Evolutionary conservation across 2,888 invertebrate species (phyloP), one percentile per base, ranked within the genome.

Genomic region (Dicyrtomina minuta): DNA sequence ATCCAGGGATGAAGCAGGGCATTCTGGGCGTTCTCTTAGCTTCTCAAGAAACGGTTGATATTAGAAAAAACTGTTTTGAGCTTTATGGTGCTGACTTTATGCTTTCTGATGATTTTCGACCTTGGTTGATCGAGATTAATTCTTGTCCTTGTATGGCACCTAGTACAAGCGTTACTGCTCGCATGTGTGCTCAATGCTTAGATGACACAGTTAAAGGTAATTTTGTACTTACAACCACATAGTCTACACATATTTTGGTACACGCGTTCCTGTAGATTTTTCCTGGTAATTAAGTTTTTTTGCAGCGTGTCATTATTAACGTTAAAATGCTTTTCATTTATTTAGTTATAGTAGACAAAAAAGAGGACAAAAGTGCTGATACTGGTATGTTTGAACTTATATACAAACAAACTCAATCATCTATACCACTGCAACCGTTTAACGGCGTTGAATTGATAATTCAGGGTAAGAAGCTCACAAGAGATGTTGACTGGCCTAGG

Each of bases 41-140:
- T 62, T 89, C 91, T 61, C 89, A 93, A 81, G 83, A 84, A 71
- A 79, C 81, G 22, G 80, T 83, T 0, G 83, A 84, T 44, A 82
- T 86, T 22, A 84, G 88, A 72, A 87, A 87, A 79, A 90, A 91
- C 79, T 88, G 90, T 68, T 96, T 94, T 82, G 95, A 96, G 81
- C 81, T 94, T 44, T 95, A 92, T 80, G 96, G 95, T 6, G 94
- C 94, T 65, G 96, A 96, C 83, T 96, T 96, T 81, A 90, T 96
- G 85, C 81, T 96, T 44, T 90, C 91, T 69, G 89, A 93, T 79
- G 89, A 92, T 79, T 91, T 88, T 78, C 86, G 88, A 72, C 93
- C 94, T 0, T 94, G 93, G 90, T 83, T 96, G 72, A 91, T 96
- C 78, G 96, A 96, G 84, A 93, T 96, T 75, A 96, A 96, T 84